A percentile compares a stretch with the other conserved stretches of the same genome.
Conservation (phyloP, 2,113 vertebrate species). For the Tetraodon nigroviridis region DNA sequence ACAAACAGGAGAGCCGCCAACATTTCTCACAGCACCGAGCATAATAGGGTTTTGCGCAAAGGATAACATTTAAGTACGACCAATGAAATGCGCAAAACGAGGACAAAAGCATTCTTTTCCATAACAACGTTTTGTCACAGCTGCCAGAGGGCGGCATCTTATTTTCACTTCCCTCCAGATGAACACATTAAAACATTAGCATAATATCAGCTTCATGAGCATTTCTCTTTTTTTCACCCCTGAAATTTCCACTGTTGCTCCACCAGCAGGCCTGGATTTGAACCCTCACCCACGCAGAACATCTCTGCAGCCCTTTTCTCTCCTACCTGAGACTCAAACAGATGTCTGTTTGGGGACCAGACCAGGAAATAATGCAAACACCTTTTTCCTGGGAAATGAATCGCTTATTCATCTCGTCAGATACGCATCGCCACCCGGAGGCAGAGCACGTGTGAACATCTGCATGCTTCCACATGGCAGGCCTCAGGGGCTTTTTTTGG, state of each 20-base stretch:
- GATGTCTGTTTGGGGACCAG: conserved; percentile 16
- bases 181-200: conserved; percentile 61
- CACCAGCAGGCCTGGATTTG: no score
- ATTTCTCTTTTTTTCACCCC: conserved; percentile 48
- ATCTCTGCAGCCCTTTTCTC: background rate
- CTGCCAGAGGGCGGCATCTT: conserved; percentile 32
- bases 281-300: no score
- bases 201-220: conserved; percentile 51
- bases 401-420: conserved; percentile 18
- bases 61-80: conserved; percentile 49
- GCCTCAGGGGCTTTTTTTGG: conserved; percentile 41
- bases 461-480: conserved; percentile 51
- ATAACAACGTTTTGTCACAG: conserved; percentile 47
- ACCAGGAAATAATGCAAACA: background rate
- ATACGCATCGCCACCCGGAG: conserved; percentile 37
- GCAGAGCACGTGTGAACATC: conserved; percentile 57
- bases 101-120: conserved; percentile 53
- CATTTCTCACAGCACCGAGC: conserved; percentile 35
- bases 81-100: conserved; percentile 39
- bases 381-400: conserved; percentile 7
- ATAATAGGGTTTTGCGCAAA: conserved; percentile 50
- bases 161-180: conserved; percentile 18
- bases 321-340: conserved; percentile 11
- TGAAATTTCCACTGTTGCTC: conserved; percentile 4
- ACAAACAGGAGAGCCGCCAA: conserved; percentile 29